Evolutionary conservation across 1,140 invertebrate species (phyloP), one percentile per base, ranked within the genome.

Genomic region (Campoletis sonorensis): DNA sequence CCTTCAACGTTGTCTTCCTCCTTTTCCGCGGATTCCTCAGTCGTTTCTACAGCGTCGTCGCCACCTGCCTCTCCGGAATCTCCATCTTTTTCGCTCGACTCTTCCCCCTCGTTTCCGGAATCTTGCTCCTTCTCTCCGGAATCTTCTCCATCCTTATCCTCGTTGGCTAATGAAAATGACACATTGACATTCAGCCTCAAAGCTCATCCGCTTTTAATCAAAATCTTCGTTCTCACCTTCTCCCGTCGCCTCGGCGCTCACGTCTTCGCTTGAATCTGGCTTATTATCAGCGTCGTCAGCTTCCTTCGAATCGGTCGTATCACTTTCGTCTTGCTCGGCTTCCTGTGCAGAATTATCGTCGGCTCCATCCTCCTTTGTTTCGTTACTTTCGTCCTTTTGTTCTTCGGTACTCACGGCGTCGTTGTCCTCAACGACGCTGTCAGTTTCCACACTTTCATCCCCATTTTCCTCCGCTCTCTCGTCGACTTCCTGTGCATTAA

Each of bases 101-200:
- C 40, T 45, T 8, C 40, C 7, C 33, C 64, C 33, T 72, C 72
- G 2, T 45, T 49, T 30, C 33, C 72, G 27, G 83, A 54, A 77
- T 77, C 54, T 76, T 78, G 3, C 13, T 58, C 61, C 33, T 71
- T 78, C 15, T 45, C 64, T 27, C 30, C 71, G 26, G 49, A 27
- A 73, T 82, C 67, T 68, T 51, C 78, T 37, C 70, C 76, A 49
- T 84, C 78, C 11, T 79, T 64, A 13, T 64, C 68, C 21, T 83
- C 76, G 13, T 33, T 37, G 64, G 80, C 30, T 70, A 21, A 49
- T 40, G 15, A 33, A 7, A 33, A 70, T 26, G 11, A 64, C 23
- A 21, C 16, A 64, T 70, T 33, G 10, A 33, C 7, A 70, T 70
- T 30, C 51, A 49, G 23, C 26, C 51, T 27, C 30, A n/a, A 58